Evolutionary conservation across 2,113 vertebrate species (phyloP), one percentile per base, ranked within the genome.

Genomic region (Lepisosteus osseus): DNA sequence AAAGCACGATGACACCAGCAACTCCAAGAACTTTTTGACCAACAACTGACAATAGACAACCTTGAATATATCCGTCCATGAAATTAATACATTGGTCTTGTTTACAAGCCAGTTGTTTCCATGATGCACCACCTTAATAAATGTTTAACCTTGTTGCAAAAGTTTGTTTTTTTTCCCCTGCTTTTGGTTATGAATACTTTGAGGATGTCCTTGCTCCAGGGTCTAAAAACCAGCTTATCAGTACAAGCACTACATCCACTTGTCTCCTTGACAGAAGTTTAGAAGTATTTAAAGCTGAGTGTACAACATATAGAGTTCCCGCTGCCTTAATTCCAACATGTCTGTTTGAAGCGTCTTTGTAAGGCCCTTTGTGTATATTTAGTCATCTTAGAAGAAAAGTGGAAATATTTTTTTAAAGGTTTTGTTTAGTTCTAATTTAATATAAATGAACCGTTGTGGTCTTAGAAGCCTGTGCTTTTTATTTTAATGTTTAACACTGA

Each of bases 191-290:
- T 67, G 17, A 0, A 76, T 68, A 74, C 9, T 76, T 71, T 76
- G 59, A 47, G 70, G 73, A 82, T 72, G 74, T 68, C 69, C 69
- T 84, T 77, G 54, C 65, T 65, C 72, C 80, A 78, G 75, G 79
- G 79, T 84, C 80, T 77, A 82, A 78, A 84, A 82, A 77, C 72
- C 74, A 78, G 80, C 81, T 80, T 81, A 84, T n/a, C 56, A 12
- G 78, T 86, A 82, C 69, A 59, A 29, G 72, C 81, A 84, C 76
- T 78, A 83, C 79, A 81, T 86, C 83, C 85, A 80, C 85, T 92
- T 85, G 86, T 80, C 89, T 88, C 76, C 87, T 87, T 85, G 88
- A 88, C 86, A 74, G 65, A 85, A 73, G 63, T 83, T 88, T 92
- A 92, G 47, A 51, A 51, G 82, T 80, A 84, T 86, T 78, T 75